A percentile compares a stretch with the other conserved stretches of the same genome.
phyloP scores from a whole-genome alignment of 2,797 vertebrate species.

The Poliocrania exsul region DNA sequence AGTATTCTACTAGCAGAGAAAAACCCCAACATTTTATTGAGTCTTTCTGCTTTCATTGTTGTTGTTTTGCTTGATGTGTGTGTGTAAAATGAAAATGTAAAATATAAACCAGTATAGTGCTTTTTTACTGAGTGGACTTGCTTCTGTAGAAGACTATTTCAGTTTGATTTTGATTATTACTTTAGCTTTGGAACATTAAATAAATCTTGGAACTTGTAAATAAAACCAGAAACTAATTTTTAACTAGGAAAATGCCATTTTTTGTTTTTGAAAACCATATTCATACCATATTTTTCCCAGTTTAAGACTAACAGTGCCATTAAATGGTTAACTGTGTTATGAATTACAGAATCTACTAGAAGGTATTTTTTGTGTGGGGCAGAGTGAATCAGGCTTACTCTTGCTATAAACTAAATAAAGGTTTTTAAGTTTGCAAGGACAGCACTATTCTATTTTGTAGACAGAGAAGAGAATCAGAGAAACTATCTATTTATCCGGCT shows the following conservation, averaged over 20 bases:
- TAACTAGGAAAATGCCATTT: not conserved
- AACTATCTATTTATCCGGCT: not conserved
- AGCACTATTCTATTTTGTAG: not conserved
- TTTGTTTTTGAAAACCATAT: not conserved
- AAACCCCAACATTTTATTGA: too few species aligned
- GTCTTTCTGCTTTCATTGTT: not conserved
- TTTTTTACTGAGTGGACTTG: not conserved
- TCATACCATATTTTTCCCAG: not conserved
- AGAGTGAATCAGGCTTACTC: not conserved
- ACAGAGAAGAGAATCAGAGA: not conserved
- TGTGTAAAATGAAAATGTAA: not conserved
- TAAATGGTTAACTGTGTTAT: not conserved
- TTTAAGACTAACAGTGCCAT: not conserved
- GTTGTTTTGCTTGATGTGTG: not conserved
- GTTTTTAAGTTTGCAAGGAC: not conserved
- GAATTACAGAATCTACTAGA: not conserved
- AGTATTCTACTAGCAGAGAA: not conserved
- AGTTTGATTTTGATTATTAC: not conserved
- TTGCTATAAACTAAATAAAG: not conserved
- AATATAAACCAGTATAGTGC: not conserved
- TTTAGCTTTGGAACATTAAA: not conserved
- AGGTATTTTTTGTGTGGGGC: rapidly evolving
- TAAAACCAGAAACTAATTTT: not conserved
- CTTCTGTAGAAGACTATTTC: not conserved
- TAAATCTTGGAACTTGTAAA: not conserved